A percentile compares a stretch with the other conserved stretches of the same genome.
phyloP scores from a whole-genome alignment of 2,888 invertebrate species.

The Euplexia lucipara region DNA sequence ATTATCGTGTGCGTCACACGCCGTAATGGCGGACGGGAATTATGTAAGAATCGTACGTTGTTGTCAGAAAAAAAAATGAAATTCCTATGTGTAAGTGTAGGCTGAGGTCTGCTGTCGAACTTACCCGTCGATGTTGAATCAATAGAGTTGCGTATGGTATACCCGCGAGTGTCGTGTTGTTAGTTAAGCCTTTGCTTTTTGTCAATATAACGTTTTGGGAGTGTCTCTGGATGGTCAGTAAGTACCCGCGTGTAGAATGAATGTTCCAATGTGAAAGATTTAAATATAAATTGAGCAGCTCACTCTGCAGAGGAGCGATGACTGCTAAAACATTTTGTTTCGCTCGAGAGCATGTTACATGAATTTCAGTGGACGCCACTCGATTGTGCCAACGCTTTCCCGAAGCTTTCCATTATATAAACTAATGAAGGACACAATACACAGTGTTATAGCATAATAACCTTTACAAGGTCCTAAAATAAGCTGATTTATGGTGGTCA shows the following conservation, averaged over 20 bases:
- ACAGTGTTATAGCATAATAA: constrained; percentile 35
- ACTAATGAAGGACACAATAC: constrained; percentile 43
- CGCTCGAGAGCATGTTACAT: constrained; percentile 49
- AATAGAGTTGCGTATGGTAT: constrained; percentile 55
- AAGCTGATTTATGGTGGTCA: constrained; percentile 45
- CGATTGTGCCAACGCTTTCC: constrained; percentile 28
- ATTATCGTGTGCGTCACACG: constrained; percentile 78
- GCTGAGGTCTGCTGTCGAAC: constrained; percentile 38
- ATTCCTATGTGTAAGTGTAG: constrained; percentile 64
- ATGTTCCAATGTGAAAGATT: constrained; percentile 71
- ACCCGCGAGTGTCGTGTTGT: constrained; percentile 74
- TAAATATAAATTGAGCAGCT: constrained; percentile 83
- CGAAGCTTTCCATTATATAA: constrained; percentile 52
- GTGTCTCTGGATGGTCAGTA: constrained; percentile 79
- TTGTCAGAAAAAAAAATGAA: constrained; percentile 76
- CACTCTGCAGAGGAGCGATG: constrained; percentile 31
- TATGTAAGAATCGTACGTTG: constrained; percentile 88
- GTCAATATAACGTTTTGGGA: constrained; percentile 68
- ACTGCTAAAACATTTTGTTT: constrained; percentile 49
- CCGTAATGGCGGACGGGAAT: constrained; percentile 85
- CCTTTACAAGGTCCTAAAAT: constrained; percentile 53
- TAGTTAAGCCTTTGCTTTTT: constrained; percentile 58
- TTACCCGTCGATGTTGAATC: constrained; percentile 53
- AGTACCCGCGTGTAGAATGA: constrained; percentile 77
- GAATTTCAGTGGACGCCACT: constrained; percentile 49